Evolutionary conservation across 2,797 vertebrate species (phyloP).

Genomic region (Paguma larvata): DNA sequence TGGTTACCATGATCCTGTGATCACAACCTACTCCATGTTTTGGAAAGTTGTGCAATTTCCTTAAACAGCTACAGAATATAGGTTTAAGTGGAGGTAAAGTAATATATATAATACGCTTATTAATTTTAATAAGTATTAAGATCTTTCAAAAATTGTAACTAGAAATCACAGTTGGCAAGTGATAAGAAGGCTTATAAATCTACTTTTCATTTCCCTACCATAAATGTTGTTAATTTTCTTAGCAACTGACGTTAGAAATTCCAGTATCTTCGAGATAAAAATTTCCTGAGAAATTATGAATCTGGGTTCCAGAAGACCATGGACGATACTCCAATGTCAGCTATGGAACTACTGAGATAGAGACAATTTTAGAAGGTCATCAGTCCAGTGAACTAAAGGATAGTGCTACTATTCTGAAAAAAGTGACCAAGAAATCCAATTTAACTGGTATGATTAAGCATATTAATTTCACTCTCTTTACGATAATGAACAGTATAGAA

Average conservation of each 20-base stretch:
- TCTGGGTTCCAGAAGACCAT: neutral
- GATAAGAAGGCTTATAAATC: neutral
- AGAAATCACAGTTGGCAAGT: slow-evolving; percentile 49
- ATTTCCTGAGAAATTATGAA: slow-evolving; percentile 33
- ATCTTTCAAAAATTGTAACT: slow-evolving; percentile 10
- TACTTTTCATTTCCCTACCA: neutral
- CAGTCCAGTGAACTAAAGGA: neutral
- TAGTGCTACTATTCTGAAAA: neutral
- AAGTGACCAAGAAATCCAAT: neutral
- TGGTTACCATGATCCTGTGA: neutral
- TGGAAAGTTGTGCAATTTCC: slow-evolving; percentile 33
- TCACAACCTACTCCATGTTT: neutral
- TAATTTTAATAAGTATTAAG: slow-evolving; percentile 33
- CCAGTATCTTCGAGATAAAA: slow-evolving; percentile 19
- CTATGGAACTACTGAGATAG: neutral
- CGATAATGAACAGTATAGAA: slow-evolving; percentile 7
- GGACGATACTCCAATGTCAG: neutral
- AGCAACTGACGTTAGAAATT: slow-evolving; percentile 60
- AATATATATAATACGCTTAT: neutral
- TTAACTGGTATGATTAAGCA: slow-evolving; percentile 12
- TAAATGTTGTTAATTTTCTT: slow-evolving; percentile 34
- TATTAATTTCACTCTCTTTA: slow-evolving; percentile 43
- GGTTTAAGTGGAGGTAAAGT: neutral
- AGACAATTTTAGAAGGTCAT: slow-evolving; percentile 8
- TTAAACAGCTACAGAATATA: slow-evolving; percentile 22